Base-by-base conservation (phyloP, 2,113 vertebrate species). In the Hipposideros armiger region DNA sequence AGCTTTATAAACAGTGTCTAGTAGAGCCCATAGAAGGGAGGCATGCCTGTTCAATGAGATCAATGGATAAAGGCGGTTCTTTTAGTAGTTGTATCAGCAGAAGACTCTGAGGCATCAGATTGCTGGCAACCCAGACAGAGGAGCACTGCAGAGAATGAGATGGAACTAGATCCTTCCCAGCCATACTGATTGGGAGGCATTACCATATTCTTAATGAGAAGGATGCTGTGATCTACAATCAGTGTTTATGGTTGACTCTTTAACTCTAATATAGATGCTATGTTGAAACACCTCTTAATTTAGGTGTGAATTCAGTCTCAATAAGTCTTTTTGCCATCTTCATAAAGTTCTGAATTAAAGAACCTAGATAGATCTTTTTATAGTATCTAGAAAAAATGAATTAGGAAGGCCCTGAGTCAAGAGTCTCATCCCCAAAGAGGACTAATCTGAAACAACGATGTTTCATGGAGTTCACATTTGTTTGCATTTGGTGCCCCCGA, bases 281-380 rank as follows among this genome's bases (percentile, higher is more conserved):
- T 30, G 17, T 36, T 84, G 11, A 30, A 52, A 69, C 19, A 32
- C 3, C 66, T 64, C 32, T 47, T 81, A 47, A 89, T 64, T 89
- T 76, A 56, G 15, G 4, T 64, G 7, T 20, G 70, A 54, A 5
- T 80, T 69, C 15, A 36, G 64, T 64, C 26, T 26, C 62, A 66
- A 36, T 28, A 70, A 58, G 60, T 26, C 5, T 24, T 84, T 90
- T 52, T 56, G 40, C 45, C 62, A 36, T n/a, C 47, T 67, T 91
- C 11, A 11, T 90, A 36, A 82, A 81, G 40, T 67, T 94, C 32
- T 78, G 64, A 83, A 67, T 58, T 67, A 45, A 91, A 80, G 40
- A 77, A 42, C 7, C 13, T 30, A 50, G 19, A 10, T 54, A 78
- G 45, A 70, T 40, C 70, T 42, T 60, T 40, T 28, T 66, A 81